These are phyloP conservation scores for Listronotus oregonensis DNA, from an alignment of 1,140 invertebrate genomes.

Conservation along the genomic window DNA sequence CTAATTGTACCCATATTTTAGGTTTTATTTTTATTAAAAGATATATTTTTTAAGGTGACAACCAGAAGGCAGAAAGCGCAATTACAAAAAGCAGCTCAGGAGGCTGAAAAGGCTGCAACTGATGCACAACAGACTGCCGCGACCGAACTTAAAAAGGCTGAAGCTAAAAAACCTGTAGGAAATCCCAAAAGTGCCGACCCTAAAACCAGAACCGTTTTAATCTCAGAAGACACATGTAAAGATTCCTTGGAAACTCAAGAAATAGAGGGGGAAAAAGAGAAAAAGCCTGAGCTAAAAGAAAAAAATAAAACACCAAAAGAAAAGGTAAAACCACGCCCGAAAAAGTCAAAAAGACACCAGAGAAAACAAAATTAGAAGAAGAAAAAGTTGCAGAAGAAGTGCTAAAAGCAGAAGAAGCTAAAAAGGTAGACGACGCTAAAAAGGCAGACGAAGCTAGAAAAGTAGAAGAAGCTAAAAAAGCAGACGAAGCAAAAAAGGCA, in stretches of 20 bases:
- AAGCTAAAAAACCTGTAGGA: constrained; percentile 1
- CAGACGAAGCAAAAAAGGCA: not conserved
- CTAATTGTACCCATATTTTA: no score
- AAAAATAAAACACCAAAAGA: not conserved
- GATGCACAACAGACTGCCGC: not conserved
- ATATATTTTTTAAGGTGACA: constrained; percentile 5
- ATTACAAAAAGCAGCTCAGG: constrained; percentile 9
- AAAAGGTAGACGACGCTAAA: not conserved
- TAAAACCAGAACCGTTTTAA: not conserved
- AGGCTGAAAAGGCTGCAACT: not conserved
- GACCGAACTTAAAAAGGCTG: not conserved
- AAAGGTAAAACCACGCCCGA: not conserved
- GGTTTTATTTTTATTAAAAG: not conserved
- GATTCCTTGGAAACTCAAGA: not conserved
- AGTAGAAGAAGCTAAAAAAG: not conserved
- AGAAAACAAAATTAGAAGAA: not conserved
- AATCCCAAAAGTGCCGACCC: not conserved
- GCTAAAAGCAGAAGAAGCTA: not conserved
- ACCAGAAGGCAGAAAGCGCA: constrained; percentile 23
- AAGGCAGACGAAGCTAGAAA: not conserved
- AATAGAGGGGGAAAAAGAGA: not conserved
- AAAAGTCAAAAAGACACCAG: not conserved
- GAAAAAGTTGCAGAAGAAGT: not conserved
- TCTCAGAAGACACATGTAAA: not conserved
- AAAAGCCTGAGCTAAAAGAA: not conserved